phyloP scores from a whole-genome alignment of 1,140 invertebrate species.

The Gerris buenoi region DNA sequence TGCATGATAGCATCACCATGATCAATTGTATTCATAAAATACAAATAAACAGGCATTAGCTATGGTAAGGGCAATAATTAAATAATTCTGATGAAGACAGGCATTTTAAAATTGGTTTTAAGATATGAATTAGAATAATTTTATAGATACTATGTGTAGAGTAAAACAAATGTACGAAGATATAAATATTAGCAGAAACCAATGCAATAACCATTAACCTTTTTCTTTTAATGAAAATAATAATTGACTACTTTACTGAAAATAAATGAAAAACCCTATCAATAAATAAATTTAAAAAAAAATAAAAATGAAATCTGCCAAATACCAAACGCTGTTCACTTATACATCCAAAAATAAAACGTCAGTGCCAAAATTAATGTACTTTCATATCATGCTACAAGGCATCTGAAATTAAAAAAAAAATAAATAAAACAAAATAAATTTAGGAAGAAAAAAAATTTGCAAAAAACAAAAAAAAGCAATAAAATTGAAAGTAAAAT shows the following conservation, averaged over 20 bases:
- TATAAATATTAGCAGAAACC: no score
- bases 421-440: slow-evolving; percentile 23
- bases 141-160: no score
- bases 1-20: neutral
- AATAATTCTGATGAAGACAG: neutral
- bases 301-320: neutral
- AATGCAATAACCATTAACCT: no score
- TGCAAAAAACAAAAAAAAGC: slow-evolving; percentile 12
- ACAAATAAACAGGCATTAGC: neutral
- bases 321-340: neutral
- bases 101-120: no score
- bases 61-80: neutral
- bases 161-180: no score
- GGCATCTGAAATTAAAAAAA: slow-evolving; percentile 15
- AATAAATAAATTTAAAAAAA: no score
- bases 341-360: neutral
- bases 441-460: slow-evolving; percentile 18
- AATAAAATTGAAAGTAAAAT: slow-evolving; percentile 12
- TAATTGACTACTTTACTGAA: no score
- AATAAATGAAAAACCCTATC: no score
- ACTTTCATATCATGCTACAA: slow-evolving; percentile 20
- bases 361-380: slow-evolving; percentile 25
- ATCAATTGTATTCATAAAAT: neutral
- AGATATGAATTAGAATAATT: no score
- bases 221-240: no score